A percentile compares a stretch with the other conserved stretches of the same genome.
phyloP scores from a whole-genome alignment of 2,797 vertebrate genomes.

The Nannoperca australis region DNA sequence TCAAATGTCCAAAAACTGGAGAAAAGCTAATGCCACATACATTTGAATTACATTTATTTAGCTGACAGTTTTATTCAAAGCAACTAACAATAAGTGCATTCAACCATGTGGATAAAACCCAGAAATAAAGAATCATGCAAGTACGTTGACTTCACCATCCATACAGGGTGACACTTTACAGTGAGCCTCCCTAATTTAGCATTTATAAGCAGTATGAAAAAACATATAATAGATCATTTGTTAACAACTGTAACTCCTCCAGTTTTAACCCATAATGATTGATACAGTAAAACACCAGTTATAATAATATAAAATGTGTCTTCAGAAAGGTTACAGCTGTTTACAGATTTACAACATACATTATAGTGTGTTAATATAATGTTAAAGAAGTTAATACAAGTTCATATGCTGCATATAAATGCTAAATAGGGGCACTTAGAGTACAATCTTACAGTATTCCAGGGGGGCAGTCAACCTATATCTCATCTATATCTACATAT shows the following conservation, averaged over 20 bases:
- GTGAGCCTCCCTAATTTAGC: background rate
- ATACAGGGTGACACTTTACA: background rate
- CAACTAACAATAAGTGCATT: too few relatives aligned
- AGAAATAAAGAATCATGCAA: too few relatives aligned
- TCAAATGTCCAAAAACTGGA: background rate
- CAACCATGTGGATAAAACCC: too few relatives aligned
- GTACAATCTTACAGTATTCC: background rate
- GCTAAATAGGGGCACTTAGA: background rate
- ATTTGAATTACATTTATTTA: too few relatives aligned
- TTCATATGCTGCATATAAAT: background rate
- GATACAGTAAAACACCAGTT: background rate
- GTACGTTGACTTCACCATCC: background rate
- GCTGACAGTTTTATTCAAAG: too few relatives aligned
- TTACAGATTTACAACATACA: background rate
- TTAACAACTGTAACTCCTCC: background rate
- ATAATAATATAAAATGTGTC: background rate
- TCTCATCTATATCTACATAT: too few relatives aligned
- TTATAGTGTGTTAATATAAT: background rate
- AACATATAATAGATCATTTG: background rate
- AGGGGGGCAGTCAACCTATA: background rate
- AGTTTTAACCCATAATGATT: background rate
- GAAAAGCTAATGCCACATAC: background rate
- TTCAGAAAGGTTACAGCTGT: background rate
- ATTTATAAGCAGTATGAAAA: background rate
- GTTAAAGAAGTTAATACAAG: background rate